phyloP scores from a whole-genome alignment of 2,888 invertebrate genomes.

The Linnaemya vulpina region DNA sequence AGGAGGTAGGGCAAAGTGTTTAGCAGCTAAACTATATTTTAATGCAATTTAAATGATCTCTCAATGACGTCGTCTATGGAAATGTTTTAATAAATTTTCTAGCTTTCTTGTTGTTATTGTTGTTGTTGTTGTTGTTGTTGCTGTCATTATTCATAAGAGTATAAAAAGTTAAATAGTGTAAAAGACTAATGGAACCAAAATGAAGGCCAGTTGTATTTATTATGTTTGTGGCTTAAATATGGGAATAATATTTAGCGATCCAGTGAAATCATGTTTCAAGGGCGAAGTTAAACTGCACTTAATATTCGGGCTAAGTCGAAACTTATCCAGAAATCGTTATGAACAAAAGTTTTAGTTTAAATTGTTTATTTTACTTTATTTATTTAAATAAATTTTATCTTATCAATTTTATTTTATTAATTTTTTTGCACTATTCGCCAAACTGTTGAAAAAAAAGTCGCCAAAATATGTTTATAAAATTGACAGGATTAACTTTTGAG shows the following conservation, averaged over 20 bases:
- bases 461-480: too few species aligned
- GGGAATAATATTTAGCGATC: not conserved
- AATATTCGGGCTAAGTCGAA: too few species aligned
- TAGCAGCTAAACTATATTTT: constrained; percentile 7
- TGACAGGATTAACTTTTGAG: too few species aligned
- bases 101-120: not conserved
- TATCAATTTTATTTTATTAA: too few species aligned
- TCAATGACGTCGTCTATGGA: constrained; percentile 3
- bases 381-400: too few species aligned
- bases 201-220: not conserved
- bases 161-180: not conserved
- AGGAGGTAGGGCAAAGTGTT: not conserved
- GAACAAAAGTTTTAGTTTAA: too few species aligned
- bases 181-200: not conserved
- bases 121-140: not conserved
- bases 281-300: too few species aligned
- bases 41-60: constrained; percentile 13
- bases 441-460: too few species aligned
- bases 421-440: too few species aligned
- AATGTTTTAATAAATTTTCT: not conserved
- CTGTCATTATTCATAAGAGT: not conserved
- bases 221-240: constrained; percentile 2
- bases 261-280: too few species aligned
- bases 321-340: too few species aligned
- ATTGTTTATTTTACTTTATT: too few species aligned